Evolutionary conservation across 2,113 vertebrate genomes (phyloP).

Genomic region (Otus sunia): DNA sequence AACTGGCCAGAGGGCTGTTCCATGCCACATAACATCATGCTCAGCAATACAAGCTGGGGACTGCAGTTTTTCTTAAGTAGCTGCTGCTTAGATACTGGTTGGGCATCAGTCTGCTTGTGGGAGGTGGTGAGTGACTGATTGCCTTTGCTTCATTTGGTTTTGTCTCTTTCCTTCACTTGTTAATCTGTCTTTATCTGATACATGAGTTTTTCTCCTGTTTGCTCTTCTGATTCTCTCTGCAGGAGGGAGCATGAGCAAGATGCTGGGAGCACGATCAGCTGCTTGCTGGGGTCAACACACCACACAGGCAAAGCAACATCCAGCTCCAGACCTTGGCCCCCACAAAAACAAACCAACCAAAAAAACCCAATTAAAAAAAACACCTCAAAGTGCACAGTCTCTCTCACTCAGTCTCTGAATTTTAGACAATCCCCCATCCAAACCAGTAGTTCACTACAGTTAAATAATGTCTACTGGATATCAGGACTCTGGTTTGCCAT

Average conservation of each 20-base stretch:
- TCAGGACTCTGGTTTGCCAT: background rate
- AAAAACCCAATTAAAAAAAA: background rate
- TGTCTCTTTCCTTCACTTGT: background rate
- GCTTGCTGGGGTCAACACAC: background rate
- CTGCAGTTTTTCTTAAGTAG: background rate
- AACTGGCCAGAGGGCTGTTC: background rate
- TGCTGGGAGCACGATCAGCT: background rate
- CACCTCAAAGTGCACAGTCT: too few species aligned
- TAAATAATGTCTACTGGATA: background rate
- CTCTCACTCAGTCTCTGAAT: background rate
- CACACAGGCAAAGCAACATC: background rate
- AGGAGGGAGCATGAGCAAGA: background rate
- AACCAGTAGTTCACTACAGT: background rate
- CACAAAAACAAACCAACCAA: too few species aligned
- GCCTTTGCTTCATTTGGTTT: background rate
- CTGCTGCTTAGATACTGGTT: background rate
- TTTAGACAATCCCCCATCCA: background rate
- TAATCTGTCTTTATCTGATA: background rate
- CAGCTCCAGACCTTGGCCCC: background rate
- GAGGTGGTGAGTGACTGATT: background rate
- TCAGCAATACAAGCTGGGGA: background rate
- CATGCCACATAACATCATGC: accelerated
- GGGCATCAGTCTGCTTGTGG: accelerated
- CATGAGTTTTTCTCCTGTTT: background rate
- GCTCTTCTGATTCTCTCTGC: background rate